Evolutionary conservation across 2,113 vertebrate species (phyloP), one percentile per base, ranked within the genome.

Genomic region (Sebastes schlegelii): DNA sequence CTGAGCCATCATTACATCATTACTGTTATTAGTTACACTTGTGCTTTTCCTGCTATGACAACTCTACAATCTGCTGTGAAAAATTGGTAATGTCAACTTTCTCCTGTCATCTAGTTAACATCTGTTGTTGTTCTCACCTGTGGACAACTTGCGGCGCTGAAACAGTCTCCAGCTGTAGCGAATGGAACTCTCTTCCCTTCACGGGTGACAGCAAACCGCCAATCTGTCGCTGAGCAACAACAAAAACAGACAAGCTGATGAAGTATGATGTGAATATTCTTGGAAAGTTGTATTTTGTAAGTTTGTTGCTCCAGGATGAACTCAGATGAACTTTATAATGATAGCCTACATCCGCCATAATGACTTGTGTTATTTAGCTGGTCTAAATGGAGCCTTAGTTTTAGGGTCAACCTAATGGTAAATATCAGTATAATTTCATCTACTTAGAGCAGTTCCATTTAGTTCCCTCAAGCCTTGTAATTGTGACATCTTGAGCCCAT

Each of bases 81-180:
- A 46, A 58, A 46, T 34, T 34, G 19, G 8, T 8, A 8, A 13
- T 6, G 26, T 54, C 21, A 16, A 10, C 34, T 34, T 34, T 34
- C 21, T 46, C 2, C 10, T 19, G 6, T 51, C 17, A 42, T 16
- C 1, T 43, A 11, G 23, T 43, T 2, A 45, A 64, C 7, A 79
- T 45, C 60, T 66, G 51, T 16, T 23, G 51, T 72, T 26, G 61
- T 85, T 45, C 93, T 82, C 96, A 99, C 98, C 97, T 99, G 97
- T 1, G 98, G 97, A 91, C 98, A 99, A 49, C 94, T 96, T 88
- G 96, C 94, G 19, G 97, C 97, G 4, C 98, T 99, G 94, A 98
- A 99, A 93, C 98, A 99, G 93, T 99, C 98, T 84, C 98, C 98
- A 52, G 97, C 97, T 23, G 98, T 99, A 88, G 97, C 98, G 46